Percentiles rank a stretch among this genome's conserved stretches.
These are phyloP conservation scores for Trisateles emortualis DNA, from an alignment of 2,888 invertebrate genomes.

Conservation along the genomic window DNA sequence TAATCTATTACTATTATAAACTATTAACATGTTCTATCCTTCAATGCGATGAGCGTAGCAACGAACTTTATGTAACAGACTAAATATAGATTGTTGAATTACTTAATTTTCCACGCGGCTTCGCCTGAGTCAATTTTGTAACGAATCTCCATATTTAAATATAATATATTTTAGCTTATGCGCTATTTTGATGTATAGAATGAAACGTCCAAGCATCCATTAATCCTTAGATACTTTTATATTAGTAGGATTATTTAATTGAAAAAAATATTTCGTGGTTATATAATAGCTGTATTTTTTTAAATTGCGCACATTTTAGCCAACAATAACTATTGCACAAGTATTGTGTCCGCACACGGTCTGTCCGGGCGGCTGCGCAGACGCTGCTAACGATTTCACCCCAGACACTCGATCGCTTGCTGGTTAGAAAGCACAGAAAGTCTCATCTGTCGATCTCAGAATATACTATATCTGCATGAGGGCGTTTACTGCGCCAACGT, in stretches of 20 bases:
- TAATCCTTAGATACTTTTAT: too few species aligned
- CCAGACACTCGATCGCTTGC: slow-evolving; percentile 72
- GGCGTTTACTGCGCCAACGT: slow-evolving; percentile 53
- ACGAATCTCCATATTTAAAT: too few species aligned
- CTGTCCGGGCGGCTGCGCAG: slow-evolving; percentile 23
- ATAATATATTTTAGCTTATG: too few species aligned
- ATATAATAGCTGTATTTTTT: background rate
- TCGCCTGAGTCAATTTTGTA: too few species aligned
- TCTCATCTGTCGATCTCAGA: slow-evolving; percentile 75
- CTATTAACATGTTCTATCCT: background rate
- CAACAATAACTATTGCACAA: background rate
- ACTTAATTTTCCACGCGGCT: too few species aligned
- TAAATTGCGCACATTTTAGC: background rate
- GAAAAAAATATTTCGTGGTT: too few species aligned
- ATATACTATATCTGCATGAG: slow-evolving; percentile 54
- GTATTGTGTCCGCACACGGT: slow-evolving; percentile 13
- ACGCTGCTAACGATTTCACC: slow-evolving; percentile 71
- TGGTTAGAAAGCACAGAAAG: slow-evolving; percentile 77
- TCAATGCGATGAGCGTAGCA: too few species aligned
- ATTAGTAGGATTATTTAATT: too few species aligned
- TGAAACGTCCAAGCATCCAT: too few species aligned
- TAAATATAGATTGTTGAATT: too few species aligned
- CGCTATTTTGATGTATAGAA: too few species aligned
- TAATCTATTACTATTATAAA: background rate
- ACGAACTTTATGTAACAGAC: too few species aligned